These are phyloP conservation scores for Eurytoma adleriae DNA, from an alignment of 2,888 invertebrate genomes.

Conservation along the genomic window DNA sequence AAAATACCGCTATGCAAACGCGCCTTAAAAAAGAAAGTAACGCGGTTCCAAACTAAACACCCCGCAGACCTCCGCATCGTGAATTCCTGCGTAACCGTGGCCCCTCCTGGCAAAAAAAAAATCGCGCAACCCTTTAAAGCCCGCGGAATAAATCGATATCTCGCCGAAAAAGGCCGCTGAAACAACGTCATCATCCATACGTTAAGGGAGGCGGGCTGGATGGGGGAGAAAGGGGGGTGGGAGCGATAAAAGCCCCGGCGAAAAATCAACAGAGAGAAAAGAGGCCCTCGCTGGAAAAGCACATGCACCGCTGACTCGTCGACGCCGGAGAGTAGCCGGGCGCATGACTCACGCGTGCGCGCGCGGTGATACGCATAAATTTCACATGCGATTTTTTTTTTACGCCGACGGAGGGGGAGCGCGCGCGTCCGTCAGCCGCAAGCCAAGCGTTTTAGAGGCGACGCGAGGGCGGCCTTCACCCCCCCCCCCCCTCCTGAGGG, in stretches of 20 bases:
- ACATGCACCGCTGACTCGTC: background rate
- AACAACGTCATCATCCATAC: slow-evolving; percentile 46
- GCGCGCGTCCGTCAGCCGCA: background rate
- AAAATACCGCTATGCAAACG: no score
- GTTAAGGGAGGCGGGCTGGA: no score
- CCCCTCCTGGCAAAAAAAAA: background rate
- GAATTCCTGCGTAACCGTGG: background rate
- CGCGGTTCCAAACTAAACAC: no score
- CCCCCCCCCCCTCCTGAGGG: background rate
- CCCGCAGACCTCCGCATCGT: background rate
- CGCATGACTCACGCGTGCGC: background rate
- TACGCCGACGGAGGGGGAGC: slow-evolving; percentile 13
- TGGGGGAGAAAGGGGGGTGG: no score
- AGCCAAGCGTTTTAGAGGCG: background rate
- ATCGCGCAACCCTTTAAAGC: background rate
- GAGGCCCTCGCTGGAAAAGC: slow-evolving; percentile 7
- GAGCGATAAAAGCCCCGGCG: no score
- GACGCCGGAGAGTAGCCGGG: background rate
- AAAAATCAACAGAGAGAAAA: slow-evolving; percentile 35
- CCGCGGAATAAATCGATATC: slow-evolving; percentile 2
- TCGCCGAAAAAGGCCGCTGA: slow-evolving; percentile 20
- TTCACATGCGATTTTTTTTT: slow-evolving; percentile 22
- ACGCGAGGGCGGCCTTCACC: background rate
- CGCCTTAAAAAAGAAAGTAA: no score
- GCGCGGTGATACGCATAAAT: slow-evolving; percentile 8